These are phyloP conservation scores for Ammodytes dubius DNA, from an alignment of 2,113 vertebrate species.

Conservation along the genomic window DNA sequence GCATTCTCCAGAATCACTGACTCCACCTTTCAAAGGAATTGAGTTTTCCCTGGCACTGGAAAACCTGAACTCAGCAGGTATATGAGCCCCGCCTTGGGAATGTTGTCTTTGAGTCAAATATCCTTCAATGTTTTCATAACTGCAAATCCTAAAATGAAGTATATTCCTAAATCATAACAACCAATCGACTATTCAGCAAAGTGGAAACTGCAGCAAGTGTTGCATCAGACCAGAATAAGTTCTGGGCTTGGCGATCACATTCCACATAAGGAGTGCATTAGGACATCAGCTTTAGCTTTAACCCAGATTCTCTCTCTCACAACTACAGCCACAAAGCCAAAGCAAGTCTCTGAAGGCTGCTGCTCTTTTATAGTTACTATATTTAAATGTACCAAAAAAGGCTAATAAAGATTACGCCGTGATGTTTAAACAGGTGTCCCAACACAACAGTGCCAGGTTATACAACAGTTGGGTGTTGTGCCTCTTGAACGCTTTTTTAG, in stretches of 20 bases:
- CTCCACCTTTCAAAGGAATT: neutral
- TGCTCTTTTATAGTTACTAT: neutral
- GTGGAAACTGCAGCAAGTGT: slow-evolving; percentile 64
- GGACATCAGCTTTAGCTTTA: slow-evolving; percentile 38
- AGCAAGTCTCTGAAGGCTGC: slow-evolving; percentile 9
- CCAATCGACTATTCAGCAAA: slow-evolving; percentile 23
- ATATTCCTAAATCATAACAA: slow-evolving; percentile 12
- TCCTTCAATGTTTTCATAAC: neutral
- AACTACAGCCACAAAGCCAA: slow-evolving; percentile 7
- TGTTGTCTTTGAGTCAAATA: slow-evolving; percentile 3
- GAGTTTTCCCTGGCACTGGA: neutral
- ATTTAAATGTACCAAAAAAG: slow-evolving; percentile 1
- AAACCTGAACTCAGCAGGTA: slow-evolving; percentile 1
- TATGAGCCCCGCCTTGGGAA: neutral
- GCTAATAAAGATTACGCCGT: neutral
- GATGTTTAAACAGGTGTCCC: slow-evolving; percentile 19
- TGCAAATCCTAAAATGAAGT: neutral
- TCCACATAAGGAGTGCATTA: slow-evolving; percentile 86
- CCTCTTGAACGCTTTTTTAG: neutral
- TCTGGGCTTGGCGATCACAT: slow-evolving; percentile 72
- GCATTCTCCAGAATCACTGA: too few relatives aligned
- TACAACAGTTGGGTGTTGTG: neutral
- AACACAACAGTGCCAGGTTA: neutral
- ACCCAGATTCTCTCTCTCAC: slow-evolving; percentile 43
- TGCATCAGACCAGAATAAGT: slow-evolving; percentile 64